Evolutionary conservation across 2,113 vertebrate species (phyloP).

Genomic region (Serinus canaria): DNA sequence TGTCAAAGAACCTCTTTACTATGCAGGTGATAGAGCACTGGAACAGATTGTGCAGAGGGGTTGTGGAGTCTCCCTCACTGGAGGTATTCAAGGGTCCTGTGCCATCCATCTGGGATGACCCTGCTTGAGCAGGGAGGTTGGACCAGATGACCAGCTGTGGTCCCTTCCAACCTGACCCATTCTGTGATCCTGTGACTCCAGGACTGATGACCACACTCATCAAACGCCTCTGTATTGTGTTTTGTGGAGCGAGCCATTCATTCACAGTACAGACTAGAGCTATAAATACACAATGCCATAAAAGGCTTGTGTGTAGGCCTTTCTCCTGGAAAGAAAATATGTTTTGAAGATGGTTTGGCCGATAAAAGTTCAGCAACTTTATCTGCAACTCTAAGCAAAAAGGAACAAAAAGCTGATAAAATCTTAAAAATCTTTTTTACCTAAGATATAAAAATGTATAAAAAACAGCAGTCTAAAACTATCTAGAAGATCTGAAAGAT

Average conservation of each 20-base stretch:
- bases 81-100: neutral
- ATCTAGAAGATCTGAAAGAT: neutral
- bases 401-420: neutral
- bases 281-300: neutral
- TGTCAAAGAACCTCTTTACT: neutral
- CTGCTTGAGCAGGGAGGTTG: too few relatives aligned
- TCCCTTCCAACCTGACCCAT: neutral
- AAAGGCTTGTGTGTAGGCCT: neutral
- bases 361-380: neutral
- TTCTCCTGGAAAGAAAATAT: constrained; percentile 9
- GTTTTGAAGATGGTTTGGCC: neutral
- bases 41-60: neutral
- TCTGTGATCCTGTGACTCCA: neutral
- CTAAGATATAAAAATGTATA: neutral
- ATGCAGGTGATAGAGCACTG: neutral
- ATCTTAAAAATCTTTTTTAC: neutral
- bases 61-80: neutral
- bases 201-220: neutral
- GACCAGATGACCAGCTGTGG: neutral
- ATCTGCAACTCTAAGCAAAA: neutral
- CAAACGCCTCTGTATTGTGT: neutral
- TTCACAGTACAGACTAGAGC: neutral
- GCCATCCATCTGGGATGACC: neutral
- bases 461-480: neutral
- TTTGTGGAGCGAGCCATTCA: neutral